A percentile compares a stretch with the other conserved stretches of the same genome.
phyloP scores from a whole-genome alignment of 2,113 vertebrate genomes.

The Spea bombifrons region DNA sequence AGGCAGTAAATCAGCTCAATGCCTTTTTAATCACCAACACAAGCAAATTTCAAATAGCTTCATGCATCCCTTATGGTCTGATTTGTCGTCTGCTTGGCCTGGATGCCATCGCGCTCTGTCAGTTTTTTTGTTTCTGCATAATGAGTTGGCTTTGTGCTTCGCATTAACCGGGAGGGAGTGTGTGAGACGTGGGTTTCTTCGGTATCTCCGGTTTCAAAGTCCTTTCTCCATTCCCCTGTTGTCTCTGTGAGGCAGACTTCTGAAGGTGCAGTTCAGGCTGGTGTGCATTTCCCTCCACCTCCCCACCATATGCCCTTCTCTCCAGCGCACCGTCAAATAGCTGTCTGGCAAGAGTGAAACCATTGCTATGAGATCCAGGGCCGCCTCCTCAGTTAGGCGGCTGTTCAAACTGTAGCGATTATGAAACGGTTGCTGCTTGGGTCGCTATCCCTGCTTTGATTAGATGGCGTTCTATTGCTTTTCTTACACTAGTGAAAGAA shows the following conservation, averaged over 20 bases:
- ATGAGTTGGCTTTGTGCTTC: background rate
- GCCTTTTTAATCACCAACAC: no score
- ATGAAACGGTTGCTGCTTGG: constrained; percentile 9
- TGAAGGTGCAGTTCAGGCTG: background rate
- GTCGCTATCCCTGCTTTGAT: constrained; percentile 13
- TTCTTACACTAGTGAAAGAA: background rate
- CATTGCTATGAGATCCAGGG: constrained; percentile 17
- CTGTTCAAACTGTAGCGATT: constrained; percentile 32
- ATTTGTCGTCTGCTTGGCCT: background rate
- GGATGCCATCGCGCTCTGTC: background rate
- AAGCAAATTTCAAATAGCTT: no score
- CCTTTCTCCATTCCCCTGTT: no score
- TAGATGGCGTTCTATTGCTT: background rate
- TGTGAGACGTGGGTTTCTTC: background rate
- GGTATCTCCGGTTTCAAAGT: no score
- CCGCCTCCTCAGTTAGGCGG: constrained; percentile 33
- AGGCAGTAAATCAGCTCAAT: no score
- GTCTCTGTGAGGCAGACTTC: no score
- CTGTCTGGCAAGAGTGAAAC: constrained; percentile 37
- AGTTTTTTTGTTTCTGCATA: background rate
- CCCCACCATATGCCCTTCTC: constrained; percentile 32
- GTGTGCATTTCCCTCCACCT: background rate
- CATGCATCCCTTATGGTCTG: no score
- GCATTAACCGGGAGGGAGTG: background rate
- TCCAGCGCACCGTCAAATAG: constrained; percentile 32